Conservation (phyloP, 1,140 invertebrate genomes). For the Drosophila baimaii region DNA sequence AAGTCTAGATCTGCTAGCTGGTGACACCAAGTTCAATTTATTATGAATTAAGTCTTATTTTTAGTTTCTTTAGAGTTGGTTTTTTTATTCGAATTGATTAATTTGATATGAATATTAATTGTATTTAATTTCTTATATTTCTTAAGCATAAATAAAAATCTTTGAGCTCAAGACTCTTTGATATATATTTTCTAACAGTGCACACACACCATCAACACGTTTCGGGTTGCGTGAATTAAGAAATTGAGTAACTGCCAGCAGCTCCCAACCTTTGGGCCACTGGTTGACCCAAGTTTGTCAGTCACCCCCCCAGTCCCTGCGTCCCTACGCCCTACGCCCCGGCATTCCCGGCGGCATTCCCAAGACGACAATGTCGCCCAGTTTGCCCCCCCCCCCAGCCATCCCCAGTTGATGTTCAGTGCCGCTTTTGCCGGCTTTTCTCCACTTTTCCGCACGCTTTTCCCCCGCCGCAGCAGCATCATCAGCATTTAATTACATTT, state of each 20-base stretch:
- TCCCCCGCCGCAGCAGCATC: constrained; percentile 40
- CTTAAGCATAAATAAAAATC: neutral
- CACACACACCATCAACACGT: constrained; percentile 59
- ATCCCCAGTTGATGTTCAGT: constrained; percentile 44
- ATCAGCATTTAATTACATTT: constrained; percentile 78
- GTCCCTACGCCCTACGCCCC: neutral
- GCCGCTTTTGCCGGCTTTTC: constrained; percentile 2
- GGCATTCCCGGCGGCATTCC: constrained; percentile 29
- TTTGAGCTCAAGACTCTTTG: neutral
- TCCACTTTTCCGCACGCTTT: constrained; percentile 11
- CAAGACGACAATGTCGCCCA: constrained; percentile 60
- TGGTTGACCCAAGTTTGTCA: constrained; percentile 14
- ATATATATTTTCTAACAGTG: constrained; percentile 1
- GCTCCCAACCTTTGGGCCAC: constrained; percentile 31
- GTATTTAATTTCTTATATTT: neutral
- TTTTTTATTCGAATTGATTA: too few species aligned
- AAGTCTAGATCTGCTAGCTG: neutral
- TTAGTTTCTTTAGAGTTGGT: neutral
- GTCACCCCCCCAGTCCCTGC: neutral
- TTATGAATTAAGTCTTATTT: neutral
- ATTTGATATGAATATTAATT: neutral
- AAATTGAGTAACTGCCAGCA: constrained; percentile 70
- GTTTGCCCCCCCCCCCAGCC: constrained; percentile 5
- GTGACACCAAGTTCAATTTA: neutral
- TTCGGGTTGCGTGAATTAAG: constrained; percentile 73